Percentiles rank a stretch among this genome's conserved stretches.
phyloP scores from a whole-genome alignment of 1,140 invertebrate species.

The Drosophila malerkotliana region DNA sequence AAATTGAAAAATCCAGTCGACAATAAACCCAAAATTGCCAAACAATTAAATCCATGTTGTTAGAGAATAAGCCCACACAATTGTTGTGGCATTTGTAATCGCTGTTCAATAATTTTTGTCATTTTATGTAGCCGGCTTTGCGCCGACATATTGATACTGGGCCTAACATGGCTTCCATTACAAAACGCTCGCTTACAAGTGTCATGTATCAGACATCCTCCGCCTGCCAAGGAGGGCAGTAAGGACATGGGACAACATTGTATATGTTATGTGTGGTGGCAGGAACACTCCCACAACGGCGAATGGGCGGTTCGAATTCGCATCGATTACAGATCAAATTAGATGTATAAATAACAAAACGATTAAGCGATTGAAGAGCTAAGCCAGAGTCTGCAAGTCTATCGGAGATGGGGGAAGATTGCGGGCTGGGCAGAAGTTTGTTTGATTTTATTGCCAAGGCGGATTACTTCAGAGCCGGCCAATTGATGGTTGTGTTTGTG shows the following conservation, averaged over 20 bases:
- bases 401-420: background rate
- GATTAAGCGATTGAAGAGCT: conserved; percentile 77
- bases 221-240: conserved; percentile 11
- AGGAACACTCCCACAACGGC: conserved; percentile 24
- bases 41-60: conserved; percentile 56
- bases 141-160: conserved; percentile 32
- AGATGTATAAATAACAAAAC: conserved; percentile 82
- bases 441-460: conserved; percentile 75
- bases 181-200: conserved; percentile 70
- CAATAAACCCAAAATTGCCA: conserved; percentile 43
- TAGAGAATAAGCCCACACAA: conserved; percentile 52
- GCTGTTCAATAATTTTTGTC: conserved; percentile 79
- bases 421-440: conserved; percentile 46
- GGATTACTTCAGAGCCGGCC: conserved; percentile 57
- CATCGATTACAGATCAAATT: conserved; percentile 78
- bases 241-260: conserved; percentile 22
- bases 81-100: conserved; percentile 77
- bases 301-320: conserved; percentile 51
- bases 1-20: conserved; percentile 34
- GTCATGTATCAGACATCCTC: conserved; percentile 61
- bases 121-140: conserved; percentile 75
- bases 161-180: conserved; percentile 48
- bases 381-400: conserved; percentile 43
- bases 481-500: conserved; percentile 37
- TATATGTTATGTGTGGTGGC: conserved; percentile 2